Evolutionary conservation across 2,888 invertebrate species (phyloP), one percentile per base, ranked within the genome.

Genomic region (Oligia fasciuncula): DNA sequence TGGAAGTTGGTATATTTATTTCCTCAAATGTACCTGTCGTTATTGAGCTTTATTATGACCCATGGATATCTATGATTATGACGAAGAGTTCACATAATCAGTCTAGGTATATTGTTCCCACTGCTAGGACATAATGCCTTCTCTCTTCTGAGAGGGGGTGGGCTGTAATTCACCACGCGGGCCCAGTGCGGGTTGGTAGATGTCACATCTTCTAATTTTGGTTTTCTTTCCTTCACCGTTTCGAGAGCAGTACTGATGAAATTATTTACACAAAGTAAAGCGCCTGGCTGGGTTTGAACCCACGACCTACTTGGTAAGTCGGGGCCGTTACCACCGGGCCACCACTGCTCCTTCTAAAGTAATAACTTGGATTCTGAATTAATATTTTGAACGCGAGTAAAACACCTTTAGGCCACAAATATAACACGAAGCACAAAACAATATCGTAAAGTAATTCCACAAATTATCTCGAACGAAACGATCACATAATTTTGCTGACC

Each of bases 401-500:
- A 80, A 65, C 13, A n/a, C 19, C 46, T 60, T 67, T 13, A 66
- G n/a, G 43, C 43, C 1, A 60, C 17, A 1, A 4, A 43, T 40
- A n/a, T 46, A 51, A 67, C 13, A 62, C 19, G 19, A 46, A 51
- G 9, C 29, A 14, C 40, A 68, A 35, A 63, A 57, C 57, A 57
- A 9, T 35, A 29, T 29, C 35, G 14, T 14, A 40, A 65, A 73
- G 49, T 80, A 73, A 79, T 80, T 71, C 54, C 9, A 79, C 63
- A 79, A 54, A 57, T 63, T 78, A 73, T 40, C 68, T 72, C n/a
- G 0, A 51, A 14, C 6, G 9, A 57, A 60, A 62, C 70, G 8
- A 17, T 68, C 83, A 74, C 73, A 86, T 76, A 76, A 85, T 80
- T 83, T 87, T 13, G 46, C 76, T 6, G 73, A 79, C 46, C 40